Evolutionary conservation across 2,797 vertebrate species (phyloP).

Genomic region (Eulemur albifrons): DNA sequence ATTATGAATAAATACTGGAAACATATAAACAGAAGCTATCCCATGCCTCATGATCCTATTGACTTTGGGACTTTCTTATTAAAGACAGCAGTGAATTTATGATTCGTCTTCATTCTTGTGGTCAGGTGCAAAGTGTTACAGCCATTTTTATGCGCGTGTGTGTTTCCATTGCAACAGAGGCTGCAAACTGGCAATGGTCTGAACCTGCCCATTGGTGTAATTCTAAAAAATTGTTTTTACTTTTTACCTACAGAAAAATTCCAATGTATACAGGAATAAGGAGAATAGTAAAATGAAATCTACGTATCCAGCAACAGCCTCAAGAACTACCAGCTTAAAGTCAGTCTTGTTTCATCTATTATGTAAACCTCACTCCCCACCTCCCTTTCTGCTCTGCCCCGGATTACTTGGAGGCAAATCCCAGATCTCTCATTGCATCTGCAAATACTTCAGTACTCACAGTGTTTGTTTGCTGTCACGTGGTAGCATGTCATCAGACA

Average conservation of each 20-base stretch:
- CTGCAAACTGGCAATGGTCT: neutral
- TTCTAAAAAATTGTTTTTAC: neutral
- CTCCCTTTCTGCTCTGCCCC: neutral
- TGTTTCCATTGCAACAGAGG: neutral
- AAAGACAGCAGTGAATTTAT: neutral
- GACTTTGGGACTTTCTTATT: neutral
- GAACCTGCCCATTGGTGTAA: neutral
- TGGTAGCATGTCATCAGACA: neutral
- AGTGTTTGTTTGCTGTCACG: neutral
- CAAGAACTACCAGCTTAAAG: neutral
- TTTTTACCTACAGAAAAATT: conserved; percentile 13
- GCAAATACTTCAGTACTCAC: neutral
- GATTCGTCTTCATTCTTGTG: neutral
- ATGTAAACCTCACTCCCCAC: too few species aligned
- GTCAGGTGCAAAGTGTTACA: neutral
- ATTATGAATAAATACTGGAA: neutral
- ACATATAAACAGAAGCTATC: neutral
- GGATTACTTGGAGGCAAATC: neutral
- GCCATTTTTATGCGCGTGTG: neutral
- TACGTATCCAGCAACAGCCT: neutral
- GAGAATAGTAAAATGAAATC: neutral
- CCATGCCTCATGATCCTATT: neutral
- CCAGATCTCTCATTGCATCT: neutral
- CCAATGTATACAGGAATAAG: neutral
- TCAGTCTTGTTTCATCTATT: neutral